phyloP scores from a whole-genome alignment of 2,797 vertebrate genomes.

The Karalla daura region DNA sequence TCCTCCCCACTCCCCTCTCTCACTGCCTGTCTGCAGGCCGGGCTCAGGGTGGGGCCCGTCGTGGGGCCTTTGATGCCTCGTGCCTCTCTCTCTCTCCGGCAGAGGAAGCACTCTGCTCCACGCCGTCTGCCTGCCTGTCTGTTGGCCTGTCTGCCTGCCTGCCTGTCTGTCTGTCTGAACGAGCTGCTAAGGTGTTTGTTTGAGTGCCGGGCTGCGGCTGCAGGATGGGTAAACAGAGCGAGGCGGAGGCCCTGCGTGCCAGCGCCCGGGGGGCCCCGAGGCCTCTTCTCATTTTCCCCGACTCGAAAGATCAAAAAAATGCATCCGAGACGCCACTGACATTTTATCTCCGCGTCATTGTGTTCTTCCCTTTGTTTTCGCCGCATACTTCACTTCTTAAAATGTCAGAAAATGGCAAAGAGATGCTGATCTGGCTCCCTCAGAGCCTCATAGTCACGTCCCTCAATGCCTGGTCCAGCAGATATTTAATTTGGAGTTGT shows the following conservation, averaged over 20 bases:
- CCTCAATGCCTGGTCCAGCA: neutral
- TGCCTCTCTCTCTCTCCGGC: constrained; percentile 30
- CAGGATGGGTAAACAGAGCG: constrained; percentile 44
- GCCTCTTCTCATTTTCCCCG: constrained; percentile 12
- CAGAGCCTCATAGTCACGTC: neutral
- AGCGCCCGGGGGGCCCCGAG: constrained; percentile 28
- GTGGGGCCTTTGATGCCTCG: constrained; percentile 63
- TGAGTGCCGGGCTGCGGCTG: constrained; percentile 30
- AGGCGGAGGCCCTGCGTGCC: constrained; percentile 13
- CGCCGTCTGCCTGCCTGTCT: constrained; percentile 20
- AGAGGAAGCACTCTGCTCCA: constrained; percentile 58
- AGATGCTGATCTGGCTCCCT: neutral
- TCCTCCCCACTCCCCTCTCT: constrained; percentile 51
- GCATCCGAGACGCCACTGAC: neutral
- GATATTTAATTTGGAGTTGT: neutral
- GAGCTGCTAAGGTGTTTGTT: constrained; percentile 52
- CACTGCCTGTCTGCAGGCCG: constrained; percentile 40
- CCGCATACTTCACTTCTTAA: neutral
- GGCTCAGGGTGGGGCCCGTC: constrained; percentile 47
- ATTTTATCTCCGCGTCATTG: neutral
- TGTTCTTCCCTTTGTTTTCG: neutral
- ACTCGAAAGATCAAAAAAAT: constrained; percentile 20
- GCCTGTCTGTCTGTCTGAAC: constrained; percentile 28
- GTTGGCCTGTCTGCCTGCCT: constrained; percentile 20
- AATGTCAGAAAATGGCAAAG: neutral